These are phyloP conservation scores for Dichetophora obliterata DNA, from an alignment of 2,888 invertebrate genomes.

Conservation along the genomic window DNA sequence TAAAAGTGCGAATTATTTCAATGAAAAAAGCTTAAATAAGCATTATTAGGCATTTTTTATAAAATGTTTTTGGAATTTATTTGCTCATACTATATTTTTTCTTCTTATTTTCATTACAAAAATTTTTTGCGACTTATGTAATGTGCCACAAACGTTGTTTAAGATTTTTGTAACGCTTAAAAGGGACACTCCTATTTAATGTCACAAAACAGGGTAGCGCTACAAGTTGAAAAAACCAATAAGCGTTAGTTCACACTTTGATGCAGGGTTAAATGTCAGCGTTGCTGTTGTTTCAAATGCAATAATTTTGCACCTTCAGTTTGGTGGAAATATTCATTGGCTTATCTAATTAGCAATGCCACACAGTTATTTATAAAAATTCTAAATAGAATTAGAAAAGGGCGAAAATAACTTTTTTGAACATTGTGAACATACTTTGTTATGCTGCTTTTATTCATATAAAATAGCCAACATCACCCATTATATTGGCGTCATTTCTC, in stretches of 20 bases:
- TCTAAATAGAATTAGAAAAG: no score
- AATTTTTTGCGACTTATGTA: neutral
- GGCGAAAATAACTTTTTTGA: no score
- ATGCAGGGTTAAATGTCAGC: neutral
- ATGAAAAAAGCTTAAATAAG: neutral
- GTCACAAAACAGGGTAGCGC: neutral
- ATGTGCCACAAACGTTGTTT: neutral
- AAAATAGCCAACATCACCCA: no score
- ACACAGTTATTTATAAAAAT: no score
- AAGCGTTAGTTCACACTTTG: neutral
- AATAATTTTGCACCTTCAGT: no score
- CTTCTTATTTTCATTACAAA: constrained; percentile 1
- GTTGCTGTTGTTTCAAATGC: neutral
- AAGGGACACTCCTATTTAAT: constrained; percentile 5
- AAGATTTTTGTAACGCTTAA: neutral
- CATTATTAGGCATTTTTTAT: neutral
- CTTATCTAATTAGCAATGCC: no score
- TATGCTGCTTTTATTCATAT: no score
- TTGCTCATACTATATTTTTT: neutral
- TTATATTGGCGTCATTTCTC: no score
- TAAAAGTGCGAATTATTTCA: constrained; percentile 49
- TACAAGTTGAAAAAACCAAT: neutral
- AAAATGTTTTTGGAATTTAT: neutral
- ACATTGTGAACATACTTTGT: no score
- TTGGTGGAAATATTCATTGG: no score